These are phyloP conservation scores for Antheraea assamensis DNA, from an alignment of 2,888 invertebrate genomes.

Conservation along the genomic window DNA sequence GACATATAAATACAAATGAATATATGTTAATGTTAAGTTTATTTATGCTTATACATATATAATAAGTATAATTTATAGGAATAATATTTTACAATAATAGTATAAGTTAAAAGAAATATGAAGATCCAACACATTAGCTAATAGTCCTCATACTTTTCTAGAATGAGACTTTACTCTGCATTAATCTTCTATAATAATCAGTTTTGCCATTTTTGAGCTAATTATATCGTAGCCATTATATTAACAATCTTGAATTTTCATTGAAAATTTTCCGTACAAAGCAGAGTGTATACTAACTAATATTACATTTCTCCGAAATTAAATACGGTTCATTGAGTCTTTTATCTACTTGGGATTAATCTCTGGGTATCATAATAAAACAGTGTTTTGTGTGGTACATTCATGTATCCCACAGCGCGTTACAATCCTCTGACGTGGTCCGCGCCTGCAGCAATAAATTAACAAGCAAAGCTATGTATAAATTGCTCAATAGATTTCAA, in stretches of 20 bases:
- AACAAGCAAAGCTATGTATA: conserved; percentile 31
- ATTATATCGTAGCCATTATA: neutral
- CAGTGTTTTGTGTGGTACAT: conserved; percentile 4
- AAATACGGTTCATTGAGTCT: neutral
- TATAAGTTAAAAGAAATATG: too few species aligned
- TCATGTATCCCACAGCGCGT: conserved; percentile 1
- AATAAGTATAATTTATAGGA: too few species aligned
- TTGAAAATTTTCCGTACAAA: neutral
- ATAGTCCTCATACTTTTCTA: too few species aligned
- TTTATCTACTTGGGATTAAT: conserved; percentile 5
- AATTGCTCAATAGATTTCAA: conserved; percentile 52
- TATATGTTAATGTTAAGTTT: too few species aligned
- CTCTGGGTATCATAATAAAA: conserved; percentile 5
- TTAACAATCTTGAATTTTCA: neutral
- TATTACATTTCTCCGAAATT: neutral
- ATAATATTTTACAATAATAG: too few species aligned
- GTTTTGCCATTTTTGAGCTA: neutral
- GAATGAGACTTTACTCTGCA: neutral
- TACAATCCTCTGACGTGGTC: conserved; percentile 9
- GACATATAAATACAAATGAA: too few species aligned
- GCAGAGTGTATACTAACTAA: neutral
- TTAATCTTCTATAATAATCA: neutral
- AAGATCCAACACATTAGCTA: too few species aligned
- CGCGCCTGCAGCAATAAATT: conserved; percentile 35
- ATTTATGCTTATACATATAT: too few species aligned